These are phyloP conservation scores for Eospalax fontanierii DNA, from an alignment of 2,797 vertebrate species.

Conservation along the genomic window DNA sequence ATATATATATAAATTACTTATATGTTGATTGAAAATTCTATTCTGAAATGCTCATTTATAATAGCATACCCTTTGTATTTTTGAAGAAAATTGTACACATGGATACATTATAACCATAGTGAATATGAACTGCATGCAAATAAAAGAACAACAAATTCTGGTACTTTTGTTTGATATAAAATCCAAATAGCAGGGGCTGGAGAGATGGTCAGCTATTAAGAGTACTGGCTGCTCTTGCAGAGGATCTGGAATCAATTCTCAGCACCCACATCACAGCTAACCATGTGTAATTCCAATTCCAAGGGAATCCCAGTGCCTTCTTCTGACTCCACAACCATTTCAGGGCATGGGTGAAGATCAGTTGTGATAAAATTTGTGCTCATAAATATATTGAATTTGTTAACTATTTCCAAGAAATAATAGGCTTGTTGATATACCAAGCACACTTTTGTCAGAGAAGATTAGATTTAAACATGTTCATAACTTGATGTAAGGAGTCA, in stretches of 20 bases:
- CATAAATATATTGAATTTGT: not conserved
- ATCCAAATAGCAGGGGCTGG: not conserved
- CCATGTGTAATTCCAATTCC: too few relatives aligned
- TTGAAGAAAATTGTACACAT: not conserved
- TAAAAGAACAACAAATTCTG: not conserved
- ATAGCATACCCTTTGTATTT: not conserved
- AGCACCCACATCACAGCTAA: too few relatives aligned
- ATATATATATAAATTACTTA: conserved; percentile 4
- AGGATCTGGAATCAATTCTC: too few relatives aligned
- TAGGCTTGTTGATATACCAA: not conserved
- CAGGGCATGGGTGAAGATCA: not conserved
- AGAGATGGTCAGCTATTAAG: too few relatives aligned
- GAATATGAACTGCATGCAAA: not conserved
- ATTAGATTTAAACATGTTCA: conserved; percentile 17
- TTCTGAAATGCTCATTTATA: conserved; percentile 10
- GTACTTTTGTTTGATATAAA: not conserved
- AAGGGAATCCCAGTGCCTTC: too few relatives aligned
- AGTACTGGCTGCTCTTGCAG: too few relatives aligned
- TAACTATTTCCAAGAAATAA: not conserved
- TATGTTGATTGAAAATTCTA: not conserved
- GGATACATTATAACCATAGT: not conserved
- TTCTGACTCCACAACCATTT: not conserved
- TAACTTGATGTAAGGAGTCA: not conserved
- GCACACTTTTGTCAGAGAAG: not conserved
- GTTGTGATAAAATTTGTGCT: not conserved